phyloP scores from a whole-genome alignment of 2,888 invertebrate genomes.

The Athalia cordata region DNA sequence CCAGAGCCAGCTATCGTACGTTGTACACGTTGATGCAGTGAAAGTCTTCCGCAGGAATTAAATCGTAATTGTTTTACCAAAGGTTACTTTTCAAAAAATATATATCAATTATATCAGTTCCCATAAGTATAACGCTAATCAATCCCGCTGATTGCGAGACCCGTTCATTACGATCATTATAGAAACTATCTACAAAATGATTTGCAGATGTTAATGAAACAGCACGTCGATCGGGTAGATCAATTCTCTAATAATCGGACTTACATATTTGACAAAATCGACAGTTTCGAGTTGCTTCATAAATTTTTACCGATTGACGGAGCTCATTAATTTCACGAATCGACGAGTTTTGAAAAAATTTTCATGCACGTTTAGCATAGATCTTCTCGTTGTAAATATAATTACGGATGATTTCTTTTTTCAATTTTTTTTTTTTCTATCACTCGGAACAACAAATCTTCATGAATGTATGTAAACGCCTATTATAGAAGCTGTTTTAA shows the following conservation, averaged over 20 bases:
- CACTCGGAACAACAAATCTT: conserved; percentile 47
- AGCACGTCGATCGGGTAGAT: too few relatives aligned
- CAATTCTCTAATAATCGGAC: too few relatives aligned
- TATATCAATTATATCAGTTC: not conserved
- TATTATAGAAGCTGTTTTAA: conserved; percentile 57
- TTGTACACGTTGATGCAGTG: not conserved
- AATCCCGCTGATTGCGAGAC: too few relatives aligned
- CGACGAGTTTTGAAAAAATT: not conserved
- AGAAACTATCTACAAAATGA: too few relatives aligned
- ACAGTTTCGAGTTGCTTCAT: too few relatives aligned
- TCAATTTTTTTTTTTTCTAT: conserved; percentile 42
- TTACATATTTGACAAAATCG: too few relatives aligned
- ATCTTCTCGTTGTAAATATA: not conserved
- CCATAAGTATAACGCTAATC: too few relatives aligned
- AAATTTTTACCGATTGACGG: too few relatives aligned
- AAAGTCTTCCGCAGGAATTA: conserved; percentile 37
- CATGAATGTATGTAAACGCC: conserved; percentile 60
- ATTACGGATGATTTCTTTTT: conserved; percentile 44
- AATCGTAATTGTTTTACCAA: conserved; percentile 17
- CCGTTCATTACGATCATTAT: too few relatives aligned
- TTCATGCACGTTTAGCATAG: not conserved
- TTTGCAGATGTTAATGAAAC: too few relatives aligned
- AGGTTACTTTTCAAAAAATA: conserved; percentile 1
- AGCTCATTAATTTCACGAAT: too few relatives aligned
- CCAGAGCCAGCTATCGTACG: not conserved